Evolutionary conservation across 2,888 invertebrate species (phyloP).

Genomic region (Meloe dianella): DNA sequence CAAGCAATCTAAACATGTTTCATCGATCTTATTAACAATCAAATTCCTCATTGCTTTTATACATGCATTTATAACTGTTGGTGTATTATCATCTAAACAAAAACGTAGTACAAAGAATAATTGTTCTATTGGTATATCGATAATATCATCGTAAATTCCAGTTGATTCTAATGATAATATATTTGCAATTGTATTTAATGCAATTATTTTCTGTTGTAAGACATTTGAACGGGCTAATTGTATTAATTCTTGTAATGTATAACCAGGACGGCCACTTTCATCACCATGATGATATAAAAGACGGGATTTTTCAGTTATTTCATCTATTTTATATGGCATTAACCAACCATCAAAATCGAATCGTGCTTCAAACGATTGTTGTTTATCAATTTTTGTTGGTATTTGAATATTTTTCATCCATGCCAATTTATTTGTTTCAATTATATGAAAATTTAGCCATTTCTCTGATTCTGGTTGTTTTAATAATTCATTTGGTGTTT

Average conservation of each 20-base stretch:
- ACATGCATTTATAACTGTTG: constrained; percentile 75
- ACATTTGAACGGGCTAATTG: constrained; percentile 77
- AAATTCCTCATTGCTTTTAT: constrained; percentile 77
- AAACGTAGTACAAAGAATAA: constrained; percentile 82
- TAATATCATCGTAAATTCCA: constrained; percentile 78
- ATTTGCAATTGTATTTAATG: constrained; percentile 80
- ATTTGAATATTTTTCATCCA: constrained; percentile 82
- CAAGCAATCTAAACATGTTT: constrained; percentile 73
- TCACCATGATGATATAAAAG: constrained; percentile 92
- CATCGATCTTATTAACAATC: constrained; percentile 79
- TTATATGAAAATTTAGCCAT: constrained; percentile 85
- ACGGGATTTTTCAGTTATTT: constrained; percentile 66
- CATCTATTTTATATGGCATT: constrained; percentile 71
- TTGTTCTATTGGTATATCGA: constrained; percentile 78
- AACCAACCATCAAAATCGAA: constrained; percentile 85
- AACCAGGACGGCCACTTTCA: constrained; percentile 90
- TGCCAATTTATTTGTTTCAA: constrained; percentile 85
- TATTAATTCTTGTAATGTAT: constrained; percentile 86
- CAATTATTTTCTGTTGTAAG: constrained; percentile 83
- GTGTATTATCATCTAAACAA: constrained; percentile 83
- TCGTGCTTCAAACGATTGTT: constrained; percentile 75
- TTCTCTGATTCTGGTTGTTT: constrained; percentile 68
- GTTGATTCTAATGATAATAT: constrained; percentile 74
- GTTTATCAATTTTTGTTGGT: constrained; percentile 60
- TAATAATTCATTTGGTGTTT: constrained; percentile 63